These are phyloP conservation scores for Battus philenor DNA, from an alignment of 1,140 invertebrate genomes.

Conservation along the genomic window DNA sequence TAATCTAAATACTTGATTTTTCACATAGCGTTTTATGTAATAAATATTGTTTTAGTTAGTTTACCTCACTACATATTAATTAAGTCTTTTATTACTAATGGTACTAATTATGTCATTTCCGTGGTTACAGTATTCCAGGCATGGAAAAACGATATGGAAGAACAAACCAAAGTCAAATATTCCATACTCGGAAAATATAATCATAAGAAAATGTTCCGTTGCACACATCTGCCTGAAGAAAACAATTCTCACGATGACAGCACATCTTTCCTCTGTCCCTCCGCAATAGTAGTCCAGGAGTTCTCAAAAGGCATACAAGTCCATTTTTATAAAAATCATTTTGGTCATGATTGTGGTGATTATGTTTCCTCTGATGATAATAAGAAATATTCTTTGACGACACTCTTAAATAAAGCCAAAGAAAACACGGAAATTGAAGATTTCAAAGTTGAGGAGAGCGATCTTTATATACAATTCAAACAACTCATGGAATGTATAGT, in stretches of 20 bases:
- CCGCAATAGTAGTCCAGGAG: constrained; percentile 31
- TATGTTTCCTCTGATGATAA: constrained; percentile 28
- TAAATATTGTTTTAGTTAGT: too few species aligned
- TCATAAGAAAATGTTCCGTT: constrained; percentile 31
- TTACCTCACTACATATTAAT: too few species aligned
- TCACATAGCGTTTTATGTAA: too few species aligned
- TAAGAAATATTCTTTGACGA: constrained; percentile 32
- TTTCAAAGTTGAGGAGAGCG: constrained; percentile 18
- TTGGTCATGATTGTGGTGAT: constrained; percentile 21
- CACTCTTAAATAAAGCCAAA: constrained; percentile 24
- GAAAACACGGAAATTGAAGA: constrained; percentile 16
- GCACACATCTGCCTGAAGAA: constrained; percentile 16
- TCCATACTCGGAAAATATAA: constrained; percentile 25
- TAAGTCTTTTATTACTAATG: too few species aligned
- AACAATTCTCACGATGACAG: not conserved
- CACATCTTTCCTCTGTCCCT: constrained; percentile 31
- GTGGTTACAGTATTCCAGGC: constrained; percentile 44
- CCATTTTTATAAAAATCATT: constrained; percentile 35
- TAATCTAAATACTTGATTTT: too few species aligned
- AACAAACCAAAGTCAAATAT: constrained; percentile 25
- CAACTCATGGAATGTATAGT: constrained; percentile 38
- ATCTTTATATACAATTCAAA: constrained; percentile 48
- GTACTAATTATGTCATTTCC: too few species aligned
- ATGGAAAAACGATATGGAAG: constrained; percentile 43
- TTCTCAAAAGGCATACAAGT: constrained; percentile 45